Evolutionary conservation across 35 echinoderm and acorn worm species (phyloP).

Genomic region (Anneissia japonica): DNA sequence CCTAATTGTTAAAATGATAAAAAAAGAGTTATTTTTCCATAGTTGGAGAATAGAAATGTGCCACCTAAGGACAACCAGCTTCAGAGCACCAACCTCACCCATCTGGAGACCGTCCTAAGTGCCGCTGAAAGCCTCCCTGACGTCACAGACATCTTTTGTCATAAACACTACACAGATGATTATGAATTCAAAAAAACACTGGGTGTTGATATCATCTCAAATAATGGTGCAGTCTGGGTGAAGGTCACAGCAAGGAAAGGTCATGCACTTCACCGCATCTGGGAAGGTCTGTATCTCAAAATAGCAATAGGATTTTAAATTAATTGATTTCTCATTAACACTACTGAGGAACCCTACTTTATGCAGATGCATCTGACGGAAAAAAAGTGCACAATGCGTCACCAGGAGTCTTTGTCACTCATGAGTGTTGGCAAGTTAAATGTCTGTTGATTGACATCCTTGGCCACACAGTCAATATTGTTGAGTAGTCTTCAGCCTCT

Average conservation of each 20-base stretch:
- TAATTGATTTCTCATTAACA: background rate
- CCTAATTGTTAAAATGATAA: too few relatives aligned
- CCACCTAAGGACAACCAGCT: conserved; percentile 66
- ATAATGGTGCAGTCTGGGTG: conserved; percentile 70
- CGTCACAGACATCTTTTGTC: conserved; percentile 54
- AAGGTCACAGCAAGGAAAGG: conserved; percentile 92
- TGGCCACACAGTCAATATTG: background rate
- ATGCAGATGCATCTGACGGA: background rate
- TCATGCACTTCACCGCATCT: conserved; percentile 75
- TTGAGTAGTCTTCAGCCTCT: too few relatives aligned
- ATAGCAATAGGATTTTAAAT: too few relatives aligned
- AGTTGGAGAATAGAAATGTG: conserved; percentile 50
- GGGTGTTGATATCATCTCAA: conserved; percentile 59
- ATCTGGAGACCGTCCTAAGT: conserved; percentile 75
- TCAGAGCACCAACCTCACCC: conserved; percentile 77
- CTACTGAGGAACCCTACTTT: background rate
- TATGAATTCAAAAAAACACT: conserved; percentile 23
- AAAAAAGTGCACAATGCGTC: background rate
- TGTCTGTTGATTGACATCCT: background rate
- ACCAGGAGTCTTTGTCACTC: background rate
- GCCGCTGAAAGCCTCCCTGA: conserved; percentile 60
- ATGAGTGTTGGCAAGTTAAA: background rate
- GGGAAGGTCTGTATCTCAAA: conserved; percentile 58
- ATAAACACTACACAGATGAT: conserved; percentile 45
- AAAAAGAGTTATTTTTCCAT: too few relatives aligned